phyloP scores from a whole-genome alignment of 2,797 vertebrate genomes.

The Peromyscus eremicus region DNA sequence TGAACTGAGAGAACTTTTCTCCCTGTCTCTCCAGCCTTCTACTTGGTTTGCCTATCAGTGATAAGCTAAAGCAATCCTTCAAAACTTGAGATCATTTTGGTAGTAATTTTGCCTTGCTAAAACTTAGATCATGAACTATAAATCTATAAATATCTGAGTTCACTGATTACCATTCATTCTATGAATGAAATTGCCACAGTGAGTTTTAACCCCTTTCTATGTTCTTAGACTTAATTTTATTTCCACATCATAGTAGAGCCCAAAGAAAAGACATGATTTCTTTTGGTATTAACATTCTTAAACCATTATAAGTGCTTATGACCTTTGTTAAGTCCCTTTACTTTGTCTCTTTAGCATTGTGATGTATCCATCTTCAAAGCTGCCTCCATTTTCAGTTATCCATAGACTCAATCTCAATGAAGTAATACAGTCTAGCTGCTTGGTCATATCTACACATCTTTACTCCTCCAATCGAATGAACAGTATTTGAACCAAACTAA shows the following conservation, averaged over 20 bases:
- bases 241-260: neutral
- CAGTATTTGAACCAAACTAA: neutral
- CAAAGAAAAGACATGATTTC: neutral
- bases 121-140: neutral
- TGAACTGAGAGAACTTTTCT: neutral
- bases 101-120: neutral
- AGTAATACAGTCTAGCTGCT: neutral
- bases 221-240: constrained; percentile 13
- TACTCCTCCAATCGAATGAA: neutral
- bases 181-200: neutral
- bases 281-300: neutral
- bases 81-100: neutral
- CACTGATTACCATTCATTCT: neutral
- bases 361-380: neutral
- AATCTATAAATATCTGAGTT: neutral
- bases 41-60: neutral
- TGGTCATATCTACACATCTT: neutral
- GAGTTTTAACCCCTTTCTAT: neutral
- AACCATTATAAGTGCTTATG: neutral
- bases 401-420: neutral
- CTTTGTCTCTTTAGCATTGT: neutral
- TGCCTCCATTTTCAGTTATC: neutral
- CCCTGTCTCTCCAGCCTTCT: neutral
- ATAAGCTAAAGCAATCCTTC: neutral
- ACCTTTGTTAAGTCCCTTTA: neutral